Evolutionary conservation across 2,888 invertebrate species (phyloP), one percentile per base, ranked within the genome.

Genomic region (Exocentrus adspersus): DNA sequence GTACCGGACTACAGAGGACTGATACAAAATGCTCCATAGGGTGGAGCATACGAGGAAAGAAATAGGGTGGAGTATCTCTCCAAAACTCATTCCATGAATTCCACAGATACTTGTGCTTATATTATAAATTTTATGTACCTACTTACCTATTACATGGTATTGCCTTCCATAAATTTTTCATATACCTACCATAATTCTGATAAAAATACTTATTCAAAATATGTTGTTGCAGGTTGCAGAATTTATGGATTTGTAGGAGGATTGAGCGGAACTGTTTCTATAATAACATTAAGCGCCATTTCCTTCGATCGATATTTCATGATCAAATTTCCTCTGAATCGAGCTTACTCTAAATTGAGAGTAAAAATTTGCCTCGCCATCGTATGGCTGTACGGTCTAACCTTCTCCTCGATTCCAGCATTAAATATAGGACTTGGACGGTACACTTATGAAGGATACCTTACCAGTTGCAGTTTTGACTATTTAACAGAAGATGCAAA

Each of bases 391-490:
- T 94, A 93, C 80, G 90, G 92, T 1, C 82, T 86, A 7, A 71
- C 87, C 12, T 92, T 93, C 78, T 87, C 92, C 1, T 79, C 87
- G 3, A 86, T 92, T 54, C 94, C 94, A 0, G 87, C 91, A 0
- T 78, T 89, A 20, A 86, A 89, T 74, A 85, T 92, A 43, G 92
- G 92, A 6, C 86, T 92, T 71, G 91, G 90, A 17, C 85, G 85
- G 30, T 95, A 94, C 82, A 90, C 92, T 12, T 93, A 94, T 4
- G 94, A 94, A 80, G 94, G 93, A 1, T 93, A 88, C 77, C 86
- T 94, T 63, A 93, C 92, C 16, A 91, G 92, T 74, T 95, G 94
- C 82, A 92, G 93, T 75, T 94, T 92, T 78, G 94, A 94, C 81
- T 95, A 94, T 77, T 85, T 94, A 50, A 88, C 91, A 0, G 86